A percentile compares a stretch with the other conserved stretches of the same genome.
Conservation (phyloP, 2,797 vertebrate genomes). For the Oophaga sylvatica region DNA sequence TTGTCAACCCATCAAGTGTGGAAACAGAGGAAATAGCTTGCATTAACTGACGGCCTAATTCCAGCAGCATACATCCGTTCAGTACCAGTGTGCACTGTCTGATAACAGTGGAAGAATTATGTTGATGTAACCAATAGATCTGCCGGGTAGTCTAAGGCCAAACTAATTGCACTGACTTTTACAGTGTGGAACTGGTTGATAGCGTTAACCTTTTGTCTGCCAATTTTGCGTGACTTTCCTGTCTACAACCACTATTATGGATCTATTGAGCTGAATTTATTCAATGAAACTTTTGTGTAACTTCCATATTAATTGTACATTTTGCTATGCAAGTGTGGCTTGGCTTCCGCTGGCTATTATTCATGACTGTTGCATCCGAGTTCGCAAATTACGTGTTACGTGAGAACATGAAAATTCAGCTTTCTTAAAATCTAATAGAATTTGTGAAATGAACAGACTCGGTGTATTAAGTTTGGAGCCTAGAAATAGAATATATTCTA, state of each 20-base stretch:
- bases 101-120: slow-evolving; percentile 35
- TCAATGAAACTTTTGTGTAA: background rate
- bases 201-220: slow-evolving; percentile 33
- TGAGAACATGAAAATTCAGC: background rate
- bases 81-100: background rate
- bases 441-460: background rate
- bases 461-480: background rate
- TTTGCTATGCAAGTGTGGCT: background rate
- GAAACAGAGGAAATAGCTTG: slow-evolving; percentile 39
- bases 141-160: slow-evolving; percentile 9
- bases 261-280: background rate
- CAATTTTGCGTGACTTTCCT: background rate
- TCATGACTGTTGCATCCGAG: background rate
- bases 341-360: background rate
- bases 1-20: slow-evolving; percentile 40
- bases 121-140: slow-evolving; percentile 34
- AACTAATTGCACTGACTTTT: slow-evolving; percentile 7
- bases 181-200: background rate
- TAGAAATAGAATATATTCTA: background rate
- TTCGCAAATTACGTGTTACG: background rate
- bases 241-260: background rate
- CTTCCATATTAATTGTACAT: background rate
- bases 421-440: background rate
- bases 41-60: slow-evolving; percentile 56
- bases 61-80: slow-evolving; percentile 48